A percentile compares a stretch with the other conserved stretches of the same genome.
Conservation (phyloP, 1,140 invertebrate genomes). For the Anagrus nilaparvatae region DNA sequence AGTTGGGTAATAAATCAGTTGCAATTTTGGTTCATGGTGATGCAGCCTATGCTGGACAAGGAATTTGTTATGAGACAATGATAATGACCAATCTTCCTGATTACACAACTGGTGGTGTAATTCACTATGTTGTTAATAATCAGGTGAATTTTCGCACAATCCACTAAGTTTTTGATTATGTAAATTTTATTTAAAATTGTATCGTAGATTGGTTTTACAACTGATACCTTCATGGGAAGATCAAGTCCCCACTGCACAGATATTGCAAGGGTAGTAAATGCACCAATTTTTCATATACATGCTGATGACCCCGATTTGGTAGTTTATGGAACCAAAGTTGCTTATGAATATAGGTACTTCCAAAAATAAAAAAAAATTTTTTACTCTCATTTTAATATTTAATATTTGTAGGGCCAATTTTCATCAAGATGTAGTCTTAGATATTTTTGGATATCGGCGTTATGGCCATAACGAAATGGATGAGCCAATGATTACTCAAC, state of each 20-base stretch:
- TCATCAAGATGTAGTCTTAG: constrained; percentile 83
- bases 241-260: constrained; percentile 61
- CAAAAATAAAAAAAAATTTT: background rate
- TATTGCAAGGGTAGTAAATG: constrained; percentile 76
- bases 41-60: constrained; percentile 81
- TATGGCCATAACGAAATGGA: constrained; percentile 91
- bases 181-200: background rate
- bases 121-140: constrained; percentile 88
- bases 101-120: constrained; percentile 79
- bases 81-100: constrained; percentile 73
- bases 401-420: constrained; percentile 53
- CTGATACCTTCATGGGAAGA: constrained; percentile 68
- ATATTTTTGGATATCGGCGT: constrained; percentile 78
- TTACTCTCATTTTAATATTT: background rate
- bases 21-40: constrained; percentile 80
- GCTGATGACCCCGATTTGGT: constrained; percentile 88
- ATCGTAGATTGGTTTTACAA: constrained; percentile 70
- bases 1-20: constrained; percentile 48
- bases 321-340: constrained; percentile 71
- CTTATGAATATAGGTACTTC: constrained; percentile 58
- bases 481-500: constrained; percentile 91
- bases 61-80: constrained; percentile 82
- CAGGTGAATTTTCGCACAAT: constrained; percentile 44
- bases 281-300: constrained; percentile 92
- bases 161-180: constrained; percentile 8